Conservation (phyloP, 2,797 vertebrate genomes). For the Labeo calbasu region DNA sequence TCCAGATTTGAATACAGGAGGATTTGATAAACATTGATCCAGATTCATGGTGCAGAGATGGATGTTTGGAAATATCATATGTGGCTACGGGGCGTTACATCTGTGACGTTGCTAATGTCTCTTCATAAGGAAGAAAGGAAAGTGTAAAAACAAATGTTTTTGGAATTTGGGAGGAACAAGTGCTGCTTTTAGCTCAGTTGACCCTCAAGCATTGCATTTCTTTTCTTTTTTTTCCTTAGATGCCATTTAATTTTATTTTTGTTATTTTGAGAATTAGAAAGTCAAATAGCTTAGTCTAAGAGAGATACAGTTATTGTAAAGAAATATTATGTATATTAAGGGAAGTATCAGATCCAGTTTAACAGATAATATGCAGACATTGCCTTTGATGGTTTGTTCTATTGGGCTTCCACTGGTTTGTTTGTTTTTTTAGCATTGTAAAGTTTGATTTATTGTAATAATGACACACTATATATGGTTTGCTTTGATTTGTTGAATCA, state of each 20-base stretch:
- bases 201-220: constrained; percentile 53
- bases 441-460: constrained; percentile 78
- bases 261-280: constrained; percentile 32
- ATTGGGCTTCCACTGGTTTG: constrained; percentile 76
- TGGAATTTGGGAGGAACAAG: not conserved
- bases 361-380: constrained; percentile 76
- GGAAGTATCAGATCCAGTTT: constrained; percentile 64
- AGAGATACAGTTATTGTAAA: constrained; percentile 35
- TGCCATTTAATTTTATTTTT: constrained; percentile 67
- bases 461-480: constrained; percentile 65
- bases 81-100: constrained; percentile 1
- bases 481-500: constrained; percentile 79
- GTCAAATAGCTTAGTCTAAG: constrained; percentile 53
- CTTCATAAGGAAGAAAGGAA: constrained; percentile 38
- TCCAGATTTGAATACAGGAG: not conserved
- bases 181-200: constrained; percentile 43
- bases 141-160: constrained; percentile 21
- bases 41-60: not conserved
- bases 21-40: not conserved
- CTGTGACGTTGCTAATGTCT: not conserved
- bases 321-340: constrained; percentile 60
- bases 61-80: not conserved
- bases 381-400: constrained; percentile 79
- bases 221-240: constrained; percentile 55
- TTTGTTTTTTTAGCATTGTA: constrained; percentile 75